Evolutionary conservation across 2,888 invertebrate genomes (phyloP).

Genomic region (Serripes groenlandicus): DNA sequence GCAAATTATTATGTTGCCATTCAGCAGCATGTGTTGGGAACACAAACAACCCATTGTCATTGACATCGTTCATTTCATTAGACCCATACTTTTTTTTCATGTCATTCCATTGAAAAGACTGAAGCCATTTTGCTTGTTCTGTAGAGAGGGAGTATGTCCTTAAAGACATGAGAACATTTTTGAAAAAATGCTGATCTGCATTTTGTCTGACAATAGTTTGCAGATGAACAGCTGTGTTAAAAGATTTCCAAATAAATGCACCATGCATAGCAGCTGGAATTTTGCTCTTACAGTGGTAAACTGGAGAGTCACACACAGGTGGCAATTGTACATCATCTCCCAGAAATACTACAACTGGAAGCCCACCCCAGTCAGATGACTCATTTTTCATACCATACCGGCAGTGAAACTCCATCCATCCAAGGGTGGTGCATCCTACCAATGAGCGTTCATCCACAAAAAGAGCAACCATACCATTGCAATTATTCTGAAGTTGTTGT

Average conservation of each 20-base stretch:
- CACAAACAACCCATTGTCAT: slow-evolving; percentile 53
- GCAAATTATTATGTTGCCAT: slow-evolving; percentile 40
- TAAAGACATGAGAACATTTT: slow-evolving; percentile 37
- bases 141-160: slow-evolving; percentile 33
- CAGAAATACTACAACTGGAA: slow-evolving; percentile 71
- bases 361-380: slow-evolving; percentile 51
- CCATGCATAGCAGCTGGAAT: slow-evolving; percentile 55
- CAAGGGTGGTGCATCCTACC: slow-evolving; percentile 53
- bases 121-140: slow-evolving; percentile 53
- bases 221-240: slow-evolving; percentile 34
- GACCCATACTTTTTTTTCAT: slow-evolving; percentile 25
- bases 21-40: slow-evolving; percentile 55
- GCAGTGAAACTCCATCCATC: slow-evolving; percentile 57
- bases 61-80: slow-evolving; percentile 6
- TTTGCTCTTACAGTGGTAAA: slow-evolving; percentile 26
- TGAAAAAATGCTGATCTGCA: slow-evolving; percentile 30
- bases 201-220: slow-evolving; percentile 53
- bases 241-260: slow-evolving; percentile 48
- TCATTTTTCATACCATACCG: slow-evolving; percentile 6
- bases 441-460: slow-evolving; percentile 69
- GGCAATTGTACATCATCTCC: slow-evolving; percentile 68
- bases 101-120: slow-evolving; percentile 55
- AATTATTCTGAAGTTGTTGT: slow-evolving; percentile 55
- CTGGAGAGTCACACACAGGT: slow-evolving; percentile 65
- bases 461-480: slow-evolving; percentile 49